Conservation (phyloP, 2,797 vertebrate genomes). For the Lithobates pipiens region DNA sequence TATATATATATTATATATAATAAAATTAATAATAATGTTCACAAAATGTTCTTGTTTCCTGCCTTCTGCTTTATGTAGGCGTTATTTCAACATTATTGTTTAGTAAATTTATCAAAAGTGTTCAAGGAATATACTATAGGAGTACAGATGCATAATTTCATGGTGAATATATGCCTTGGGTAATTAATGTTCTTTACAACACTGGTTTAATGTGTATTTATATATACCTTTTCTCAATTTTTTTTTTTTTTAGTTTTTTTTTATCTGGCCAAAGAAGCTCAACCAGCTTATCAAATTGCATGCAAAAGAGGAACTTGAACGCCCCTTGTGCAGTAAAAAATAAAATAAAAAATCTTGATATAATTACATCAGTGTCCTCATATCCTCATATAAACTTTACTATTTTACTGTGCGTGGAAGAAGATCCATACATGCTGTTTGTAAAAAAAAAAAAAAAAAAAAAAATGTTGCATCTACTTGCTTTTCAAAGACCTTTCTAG, state of each 20-base stretch:
- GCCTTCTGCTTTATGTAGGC: too few species aligned
- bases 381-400: constrained; percentile 3
- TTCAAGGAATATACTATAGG: too few species aligned
- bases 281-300: constrained; percentile 5
- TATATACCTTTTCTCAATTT: too few species aligned
- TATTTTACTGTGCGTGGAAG: not conserved
- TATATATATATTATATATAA: too few species aligned
- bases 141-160: too few species aligned
- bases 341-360: not conserved
- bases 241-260: not conserved
- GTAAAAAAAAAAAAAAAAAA: too few species aligned
- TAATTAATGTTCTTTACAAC: too few species aligned
- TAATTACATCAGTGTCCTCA: not conserved
- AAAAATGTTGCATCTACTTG: constrained; percentile 5
- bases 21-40: too few species aligned
- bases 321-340: not conserved
- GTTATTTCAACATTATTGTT: not conserved
- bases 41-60: too few species aligned
- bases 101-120: not conserved
- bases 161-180: too few species aligned
- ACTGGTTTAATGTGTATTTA: too few species aligned
- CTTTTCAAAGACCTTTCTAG: constrained; percentile 6
- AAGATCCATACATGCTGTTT: not conserved
- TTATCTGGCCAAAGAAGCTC: not conserved
- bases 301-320: not conserved